phyloP scores from a whole-genome alignment of 2,888 invertebrate species.

The Apamea epomidion region DNA sequence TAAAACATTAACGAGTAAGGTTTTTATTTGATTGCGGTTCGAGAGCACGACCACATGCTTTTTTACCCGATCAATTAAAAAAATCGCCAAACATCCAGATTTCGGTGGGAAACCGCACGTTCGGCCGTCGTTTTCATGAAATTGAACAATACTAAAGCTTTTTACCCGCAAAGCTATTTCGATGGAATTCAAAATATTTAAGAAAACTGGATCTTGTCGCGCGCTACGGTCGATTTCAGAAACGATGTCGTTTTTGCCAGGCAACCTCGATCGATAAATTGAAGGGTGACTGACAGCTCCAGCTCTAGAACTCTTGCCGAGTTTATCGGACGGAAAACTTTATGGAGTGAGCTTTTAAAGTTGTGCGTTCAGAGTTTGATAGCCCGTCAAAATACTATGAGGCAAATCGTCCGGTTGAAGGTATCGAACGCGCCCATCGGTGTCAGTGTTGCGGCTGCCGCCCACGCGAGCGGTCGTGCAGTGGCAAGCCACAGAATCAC shows the following conservation, averaged over 20 bases:
- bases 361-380: slow-evolving; percentile 58
- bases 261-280: slow-evolving; percentile 71
- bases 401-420: slow-evolving; percentile 67
- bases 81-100: slow-evolving; percentile 80
- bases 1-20: slow-evolving; percentile 89
- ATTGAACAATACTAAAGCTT: slow-evolving; percentile 80
- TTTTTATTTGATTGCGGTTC: slow-evolving; percentile 89
- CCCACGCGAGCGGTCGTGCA: slow-evolving; percentile 85
- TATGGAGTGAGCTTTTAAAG: slow-evolving; percentile 40
- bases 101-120: slow-evolving; percentile 87
- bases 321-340: slow-evolving; percentile 40
- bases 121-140: slow-evolving; percentile 77
- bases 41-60: slow-evolving; percentile 79
- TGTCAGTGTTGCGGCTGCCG: slow-evolving; percentile 80
- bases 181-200: slow-evolving; percentile 77
- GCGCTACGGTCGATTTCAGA: slow-evolving; percentile 65
- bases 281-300: slow-evolving; percentile 70
- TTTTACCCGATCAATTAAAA: slow-evolving; percentile 83
- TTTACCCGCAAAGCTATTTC: slow-evolving; percentile 76
- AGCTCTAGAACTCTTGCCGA: slow-evolving; percentile 43
- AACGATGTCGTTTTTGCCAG: slow-evolving; percentile 71
- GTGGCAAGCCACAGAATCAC: slow-evolving; percentile 78
- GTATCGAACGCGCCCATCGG: slow-evolving; percentile 69
- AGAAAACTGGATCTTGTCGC: slow-evolving; percentile 75
- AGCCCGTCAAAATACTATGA: slow-evolving; percentile 69